These are phyloP conservation scores for Phania funesta DNA, from an alignment of 2,888 invertebrate species.

Conservation along the genomic window DNA sequence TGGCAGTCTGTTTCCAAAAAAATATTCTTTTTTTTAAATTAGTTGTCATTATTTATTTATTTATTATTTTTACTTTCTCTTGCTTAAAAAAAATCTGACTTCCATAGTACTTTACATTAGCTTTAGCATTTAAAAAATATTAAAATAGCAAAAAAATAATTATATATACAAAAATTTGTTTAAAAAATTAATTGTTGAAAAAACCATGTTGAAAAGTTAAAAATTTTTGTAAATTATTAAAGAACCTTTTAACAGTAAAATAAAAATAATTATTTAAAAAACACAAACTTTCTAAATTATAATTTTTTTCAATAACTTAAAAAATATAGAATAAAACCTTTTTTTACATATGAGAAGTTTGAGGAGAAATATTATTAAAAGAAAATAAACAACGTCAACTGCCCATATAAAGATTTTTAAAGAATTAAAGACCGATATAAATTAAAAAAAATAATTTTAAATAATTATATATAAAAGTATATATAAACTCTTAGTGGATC, in stretches of 20 bases:
- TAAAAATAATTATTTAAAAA: conserved; percentile 29
- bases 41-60: conserved; percentile 1
- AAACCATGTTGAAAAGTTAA: conserved; percentile 59
- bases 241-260: conserved; percentile 24
- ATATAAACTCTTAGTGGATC: conserved; percentile 65
- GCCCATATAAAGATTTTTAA: conserved; percentile 70
- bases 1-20: too few relatives aligned
- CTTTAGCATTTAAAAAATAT: conserved; percentile 65
- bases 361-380: conserved; percentile 32
- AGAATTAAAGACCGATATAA: conserved; percentile 64
- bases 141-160: conserved; percentile 34
- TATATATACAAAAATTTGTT: conserved; percentile 58
- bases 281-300: conserved; percentile 57
- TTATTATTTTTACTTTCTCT: background rate
- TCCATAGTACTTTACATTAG: conserved; percentile 68
- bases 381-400: conserved; percentile 70
- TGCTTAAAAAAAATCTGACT: conserved; percentile 59
- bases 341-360: conserved; percentile 56
- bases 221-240: conserved; percentile 64
- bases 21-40: conserved; percentile 2
- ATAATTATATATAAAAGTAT: conserved; percentile 44
- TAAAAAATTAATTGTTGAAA: conserved; percentile 62
- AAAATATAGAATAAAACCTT: conserved; percentile 25
- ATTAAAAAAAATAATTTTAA: conserved; percentile 45
- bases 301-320: conserved; percentile 53